Percentiles rank a stretch among this genome's conserved stretches.
Evolutionary conservation across 2,888 invertebrate species (phyloP).

Genomic region (Ligdia adustata): DNA sequence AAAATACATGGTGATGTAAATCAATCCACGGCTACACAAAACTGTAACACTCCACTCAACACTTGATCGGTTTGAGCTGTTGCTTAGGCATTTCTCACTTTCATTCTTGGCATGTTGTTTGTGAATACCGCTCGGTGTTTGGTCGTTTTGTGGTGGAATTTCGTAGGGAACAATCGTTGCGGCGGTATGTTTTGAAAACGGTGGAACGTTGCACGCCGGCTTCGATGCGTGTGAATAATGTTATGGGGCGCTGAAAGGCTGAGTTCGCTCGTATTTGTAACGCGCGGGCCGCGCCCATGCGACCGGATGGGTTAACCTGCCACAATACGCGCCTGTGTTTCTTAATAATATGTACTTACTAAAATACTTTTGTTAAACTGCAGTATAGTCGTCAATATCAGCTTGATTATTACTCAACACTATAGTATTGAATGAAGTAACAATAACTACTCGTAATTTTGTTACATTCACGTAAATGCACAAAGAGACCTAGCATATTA

Average conservation of each 20-base stretch:
- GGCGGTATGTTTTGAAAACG: slow-evolving; percentile 77
- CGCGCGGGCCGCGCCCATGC: slow-evolving; percentile 10
- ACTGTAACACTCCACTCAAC: slow-evolving; percentile 59
- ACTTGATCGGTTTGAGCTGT: slow-evolving; percentile 61
- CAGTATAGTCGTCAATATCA: no score
- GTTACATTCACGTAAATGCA: no score
- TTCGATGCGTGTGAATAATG: slow-evolving; percentile 62
- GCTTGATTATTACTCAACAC: no score
- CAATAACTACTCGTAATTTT: no score
- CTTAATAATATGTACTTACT: background rate
- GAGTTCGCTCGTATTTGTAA: slow-evolving; percentile 5
- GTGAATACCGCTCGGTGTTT: slow-evolving; percentile 70
- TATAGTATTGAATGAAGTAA: no score
- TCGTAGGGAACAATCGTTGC: slow-evolving; percentile 74
- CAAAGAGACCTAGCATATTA: no score
- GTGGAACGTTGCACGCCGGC: slow-evolving; percentile 51
- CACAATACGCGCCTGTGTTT: background rate
- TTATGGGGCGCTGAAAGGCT: slow-evolving; percentile 62
- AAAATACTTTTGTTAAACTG: no score
- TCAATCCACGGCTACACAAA: slow-evolving; percentile 47
- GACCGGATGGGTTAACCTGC: slow-evolving; percentile 8
- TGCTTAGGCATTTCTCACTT: slow-evolving; percentile 38
- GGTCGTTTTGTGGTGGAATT: slow-evolving; percentile 75
- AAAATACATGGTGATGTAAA: slow-evolving; percentile 25
- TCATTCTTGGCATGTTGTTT: slow-evolving; percentile 63